These are phyloP conservation scores for Ameiurus melas DNA, from an alignment of 2,113 vertebrate genomes.

Conservation along the genomic window DNA sequence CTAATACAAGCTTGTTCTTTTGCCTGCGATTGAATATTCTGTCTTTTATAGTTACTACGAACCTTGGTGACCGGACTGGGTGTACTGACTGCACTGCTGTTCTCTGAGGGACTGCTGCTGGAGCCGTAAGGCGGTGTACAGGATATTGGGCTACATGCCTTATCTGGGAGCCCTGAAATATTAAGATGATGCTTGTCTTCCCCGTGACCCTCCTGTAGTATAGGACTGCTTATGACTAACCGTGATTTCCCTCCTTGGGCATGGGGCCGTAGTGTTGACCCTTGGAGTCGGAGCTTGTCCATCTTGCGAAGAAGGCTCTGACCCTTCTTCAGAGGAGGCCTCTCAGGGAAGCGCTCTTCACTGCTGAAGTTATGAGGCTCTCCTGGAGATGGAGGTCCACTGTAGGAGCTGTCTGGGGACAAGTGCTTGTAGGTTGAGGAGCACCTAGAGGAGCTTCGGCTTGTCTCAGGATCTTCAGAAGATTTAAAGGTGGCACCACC, in stretches of 20 bases:
- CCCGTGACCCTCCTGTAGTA: conserved; percentile 69
- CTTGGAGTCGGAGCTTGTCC: conserved; percentile 79
- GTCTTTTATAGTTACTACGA: conserved; percentile 68
- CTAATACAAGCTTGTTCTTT: background rate
- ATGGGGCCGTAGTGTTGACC: conserved; percentile 52
- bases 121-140: conserved; percentile 64
- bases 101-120: conserved; percentile 73
- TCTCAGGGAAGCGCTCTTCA: conserved; percentile 68
- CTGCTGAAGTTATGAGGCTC: conserved; percentile 56
- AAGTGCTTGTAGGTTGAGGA: conserved; percentile 65
- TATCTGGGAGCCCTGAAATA: conserved; percentile 66
- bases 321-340: conserved; percentile 71
- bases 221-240: conserved; percentile 67
- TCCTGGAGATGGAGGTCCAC: conserved; percentile 65
- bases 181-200: conserved; percentile 71
- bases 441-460: conserved; percentile 71
- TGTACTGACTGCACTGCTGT: conserved; percentile 75
- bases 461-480: conserved; percentile 67
- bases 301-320: conserved; percentile 80
- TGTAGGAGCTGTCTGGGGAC: conserved; percentile 67
- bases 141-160: conserved; percentile 59
- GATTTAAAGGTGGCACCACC: conserved; percentile 48
- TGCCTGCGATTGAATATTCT: background rate
- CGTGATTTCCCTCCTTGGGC: conserved; percentile 35
- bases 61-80: conserved; percentile 69